Evolutionary conservation across 2,113 vertebrate genomes (phyloP), one percentile per base, ranked within the genome.

Genomic region (Tonatia bakeri): DNA sequence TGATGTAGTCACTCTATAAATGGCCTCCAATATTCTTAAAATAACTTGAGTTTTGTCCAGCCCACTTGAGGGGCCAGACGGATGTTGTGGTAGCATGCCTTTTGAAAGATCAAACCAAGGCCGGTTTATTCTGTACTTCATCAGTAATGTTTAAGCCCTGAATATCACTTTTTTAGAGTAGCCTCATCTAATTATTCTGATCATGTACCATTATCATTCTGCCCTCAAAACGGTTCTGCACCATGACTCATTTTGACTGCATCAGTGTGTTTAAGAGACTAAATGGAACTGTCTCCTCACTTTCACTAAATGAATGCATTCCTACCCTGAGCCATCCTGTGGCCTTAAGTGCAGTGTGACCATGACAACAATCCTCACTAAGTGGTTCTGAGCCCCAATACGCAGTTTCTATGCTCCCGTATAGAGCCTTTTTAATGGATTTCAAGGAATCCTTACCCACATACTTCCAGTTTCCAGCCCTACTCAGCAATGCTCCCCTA

Each of bases 191-290:
- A 43, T 95, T 96, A 97, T 90, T 97, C 87, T 87, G 94, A 94
- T 96, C 92, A 97, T 31, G 2, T 94, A 77, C 93, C 94, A 94
- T 91, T 95, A 85, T 96, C 91, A 91, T 96, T 94, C 80, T 97
- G 87, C 87, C 94, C 95, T 97, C 87, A 92, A 92, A 92, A 95
- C 19, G 84, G 64, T 87, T 90, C 90, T 95, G 90, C 31, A 94
- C 85, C 87, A 70, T 96, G 94, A 97, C 95, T 96, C 95, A 97
- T 96, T 94, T 93, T 96, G 89, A 90, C 69, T 69, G 47, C 87
- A 47, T 47, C 94, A 95, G 87, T 95, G 72, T 97, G 87, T 91
- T 97, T 96, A 96, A 95, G 80, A 96, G 77, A 95, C 80, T 97
- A 97, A 97, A 92, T 96, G 70, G 69, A 94, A 89, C 69, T 82